These are phyloP conservation scores for Coptodon rendalli DNA, from an alignment of 2,113 vertebrate genomes.

Conservation along the genomic window DNA sequence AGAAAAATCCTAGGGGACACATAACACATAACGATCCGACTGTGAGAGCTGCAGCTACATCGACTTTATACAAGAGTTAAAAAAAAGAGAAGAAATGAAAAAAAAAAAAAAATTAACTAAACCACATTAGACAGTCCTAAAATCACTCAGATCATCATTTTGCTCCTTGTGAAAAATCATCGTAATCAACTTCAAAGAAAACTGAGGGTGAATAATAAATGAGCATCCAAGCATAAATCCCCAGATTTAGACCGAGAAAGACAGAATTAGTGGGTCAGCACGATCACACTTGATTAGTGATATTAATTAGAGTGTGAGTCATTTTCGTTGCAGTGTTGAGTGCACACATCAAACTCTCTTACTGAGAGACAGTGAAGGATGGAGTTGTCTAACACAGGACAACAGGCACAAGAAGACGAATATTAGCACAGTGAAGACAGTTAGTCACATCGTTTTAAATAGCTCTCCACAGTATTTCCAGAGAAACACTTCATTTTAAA, in stretches of 20 bases:
- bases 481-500: neutral
- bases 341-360: neutral
- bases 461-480: neutral
- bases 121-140: neutral
- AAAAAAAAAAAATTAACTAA: neutral
- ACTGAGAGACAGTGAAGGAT: neutral
- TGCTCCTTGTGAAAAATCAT: neutral
- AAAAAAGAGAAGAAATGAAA: neutral
- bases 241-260: neutral
- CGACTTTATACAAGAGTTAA: neutral
- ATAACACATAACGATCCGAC: neutral
- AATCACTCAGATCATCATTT: neutral
- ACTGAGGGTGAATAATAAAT: neutral
- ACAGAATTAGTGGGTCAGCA: slow-evolving; percentile 9
- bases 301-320: slow-evolving; percentile 35
- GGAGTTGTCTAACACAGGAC: neutral
- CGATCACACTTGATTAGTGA: slow-evolving; percentile 41
- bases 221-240: neutral
- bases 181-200: slow-evolving; percentile 1
- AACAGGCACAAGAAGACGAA: neutral
- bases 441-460: neutral
- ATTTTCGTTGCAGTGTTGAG: neutral
- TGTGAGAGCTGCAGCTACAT: slow-evolving; percentile 10
- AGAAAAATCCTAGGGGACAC: neutral
- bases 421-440: neutral